Evolutionary conservation across 1,140 invertebrate species (phyloP).

Genomic region (Drosophila dunni): DNA sequence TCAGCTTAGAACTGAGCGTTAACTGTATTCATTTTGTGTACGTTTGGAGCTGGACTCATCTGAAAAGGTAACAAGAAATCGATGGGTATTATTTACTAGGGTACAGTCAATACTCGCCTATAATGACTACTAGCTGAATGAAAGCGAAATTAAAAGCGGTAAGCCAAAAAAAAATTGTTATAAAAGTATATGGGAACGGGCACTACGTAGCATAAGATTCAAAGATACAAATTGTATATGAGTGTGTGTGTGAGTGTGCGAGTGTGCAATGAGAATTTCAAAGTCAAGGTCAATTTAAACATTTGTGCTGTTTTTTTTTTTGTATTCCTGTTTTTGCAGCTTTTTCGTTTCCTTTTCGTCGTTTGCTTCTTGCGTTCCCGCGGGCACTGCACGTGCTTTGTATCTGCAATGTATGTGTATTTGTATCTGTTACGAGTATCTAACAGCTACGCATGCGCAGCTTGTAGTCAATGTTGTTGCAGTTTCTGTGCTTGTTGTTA

Average conservation of each 20-base stretch:
- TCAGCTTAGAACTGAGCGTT: conserved; percentile 23
- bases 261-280: conserved; percentile 71
- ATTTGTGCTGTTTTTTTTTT: conserved; percentile 49
- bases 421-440: conserved; percentile 39
- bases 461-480: conserved; percentile 28
- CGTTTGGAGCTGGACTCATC: conserved; percentile 36
- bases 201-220: conserved; percentile 11
- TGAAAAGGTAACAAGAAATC: conserved; percentile 53
- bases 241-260: conserved; percentile 3
- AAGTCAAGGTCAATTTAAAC: conserved; percentile 75
- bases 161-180: conserved; percentile 6
- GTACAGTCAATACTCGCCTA: conserved; percentile 17
- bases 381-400: conserved; percentile 62
- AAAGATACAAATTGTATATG: conserved; percentile 28
- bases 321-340: conserved; percentile 18
- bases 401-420: conserved; percentile 35
- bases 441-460: conserved; percentile 74
- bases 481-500: conserved; percentile 29
- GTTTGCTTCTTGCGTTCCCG: conserved; percentile 40
- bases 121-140: conserved; percentile 10
- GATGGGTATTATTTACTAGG: conserved; percentile 23
- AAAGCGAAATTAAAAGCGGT: neutral
- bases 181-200: neutral
- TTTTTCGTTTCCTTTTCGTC: conserved; percentile 36
- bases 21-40: conserved; percentile 16